Percentiles rank a stretch among this genome's conserved stretches.
Conservation (phyloP, 1,140 invertebrate genomes). For the Episyrphus balteatus region DNA sequence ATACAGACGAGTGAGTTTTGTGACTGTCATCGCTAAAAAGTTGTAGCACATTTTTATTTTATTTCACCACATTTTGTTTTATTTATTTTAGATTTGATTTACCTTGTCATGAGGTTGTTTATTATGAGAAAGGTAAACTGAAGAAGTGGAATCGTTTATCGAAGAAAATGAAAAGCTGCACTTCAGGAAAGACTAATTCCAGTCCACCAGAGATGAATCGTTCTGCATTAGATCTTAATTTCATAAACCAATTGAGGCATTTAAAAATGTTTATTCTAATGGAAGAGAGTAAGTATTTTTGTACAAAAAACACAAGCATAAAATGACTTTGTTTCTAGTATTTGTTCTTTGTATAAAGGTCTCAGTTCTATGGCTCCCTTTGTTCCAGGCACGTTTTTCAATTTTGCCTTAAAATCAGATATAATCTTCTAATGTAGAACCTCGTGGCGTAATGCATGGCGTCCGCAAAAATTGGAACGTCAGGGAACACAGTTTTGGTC, state of each 20-base stretch:
- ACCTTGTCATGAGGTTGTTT: conserved; percentile 45
- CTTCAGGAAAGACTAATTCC: conserved; percentile 29
- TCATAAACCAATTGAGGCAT: conserved; percentile 44
- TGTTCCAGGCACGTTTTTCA: no score
- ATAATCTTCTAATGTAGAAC: no score
- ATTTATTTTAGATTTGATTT: conserved; percentile 23
- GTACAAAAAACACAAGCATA: not conserved
- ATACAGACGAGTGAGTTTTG: conserved; percentile 63
- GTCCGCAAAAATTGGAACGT: no score
- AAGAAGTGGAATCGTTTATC: conserved; percentile 53
- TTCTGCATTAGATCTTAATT: conserved; percentile 25
- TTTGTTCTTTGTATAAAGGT: no score
- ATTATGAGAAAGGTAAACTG: conserved; percentile 49
- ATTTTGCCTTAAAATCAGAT: no score
- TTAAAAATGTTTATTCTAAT: conserved; percentile 35
- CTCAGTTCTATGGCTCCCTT: no score
- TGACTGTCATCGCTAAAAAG: not conserved
- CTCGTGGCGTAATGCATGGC: no score
- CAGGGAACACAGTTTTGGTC: no score
- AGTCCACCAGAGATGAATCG: conserved; percentile 27
- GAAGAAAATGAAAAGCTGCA: conserved; percentile 40
- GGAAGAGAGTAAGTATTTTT: conserved; percentile 23
- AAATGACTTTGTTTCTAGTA: not conserved
- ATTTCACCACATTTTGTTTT: conserved; percentile 7
- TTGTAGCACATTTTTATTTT: not conserved